Evolutionary conservation across 2,888 invertebrate genomes (phyloP).

Genomic region (Eulithis testata): DNA sequence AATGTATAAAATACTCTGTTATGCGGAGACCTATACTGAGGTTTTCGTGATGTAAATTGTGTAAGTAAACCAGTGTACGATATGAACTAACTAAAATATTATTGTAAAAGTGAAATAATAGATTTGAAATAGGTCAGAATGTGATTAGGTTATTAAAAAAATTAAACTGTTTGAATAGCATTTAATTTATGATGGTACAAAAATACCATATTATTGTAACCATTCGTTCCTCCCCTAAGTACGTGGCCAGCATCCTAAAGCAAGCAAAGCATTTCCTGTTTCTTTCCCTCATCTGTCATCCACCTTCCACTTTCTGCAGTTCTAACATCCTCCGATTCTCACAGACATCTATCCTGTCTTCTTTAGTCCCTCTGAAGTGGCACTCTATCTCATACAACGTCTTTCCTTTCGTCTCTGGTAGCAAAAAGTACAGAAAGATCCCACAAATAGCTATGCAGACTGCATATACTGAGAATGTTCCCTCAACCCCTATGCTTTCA

Average conservation of each 20-base stretch:
- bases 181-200: constrained; percentile 11
- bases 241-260: constrained; percentile 53
- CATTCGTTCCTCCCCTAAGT: constrained; percentile 45
- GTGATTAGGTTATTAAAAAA: not conserved
- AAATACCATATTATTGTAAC: constrained; percentile 32
- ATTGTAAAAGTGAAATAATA: not conserved
- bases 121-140: not conserved
- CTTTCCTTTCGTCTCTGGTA: constrained; percentile 89
- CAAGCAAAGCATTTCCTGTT: constrained; percentile 63
- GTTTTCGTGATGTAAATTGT: constrained; percentile 15
- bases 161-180: not conserved
- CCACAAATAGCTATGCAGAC: constrained; percentile 82
- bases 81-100: not conserved
- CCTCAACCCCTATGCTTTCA: constrained; percentile 78
- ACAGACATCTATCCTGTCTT: constrained; percentile 38
- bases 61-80: not conserved
- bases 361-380: constrained; percentile 69
- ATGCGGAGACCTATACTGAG: constrained; percentile 39
- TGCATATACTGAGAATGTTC: constrained; percentile 86
- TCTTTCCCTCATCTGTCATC: constrained; percentile 54
- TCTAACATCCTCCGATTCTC: constrained; percentile 74
- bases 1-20: constrained; percentile 28
- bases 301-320: constrained; percentile 67
- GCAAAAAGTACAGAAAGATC: constrained; percentile 81
- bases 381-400: constrained; percentile 88